Conservation (phyloP, 2,113 vertebrate species). For the Crotalus viridis region DNA sequence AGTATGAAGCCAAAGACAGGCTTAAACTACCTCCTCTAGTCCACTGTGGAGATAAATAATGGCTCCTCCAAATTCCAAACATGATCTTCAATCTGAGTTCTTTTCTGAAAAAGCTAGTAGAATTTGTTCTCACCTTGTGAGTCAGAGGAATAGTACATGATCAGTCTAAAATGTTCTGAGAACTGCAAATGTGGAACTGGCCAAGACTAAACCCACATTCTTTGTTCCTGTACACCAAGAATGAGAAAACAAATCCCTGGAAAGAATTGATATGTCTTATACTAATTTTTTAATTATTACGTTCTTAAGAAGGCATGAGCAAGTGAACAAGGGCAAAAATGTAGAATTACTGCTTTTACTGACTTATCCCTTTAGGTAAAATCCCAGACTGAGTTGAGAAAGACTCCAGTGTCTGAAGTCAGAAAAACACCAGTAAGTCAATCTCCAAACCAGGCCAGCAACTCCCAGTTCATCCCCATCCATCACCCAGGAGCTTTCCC, state of each 20-base stretch:
- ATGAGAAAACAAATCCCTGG: neutral
- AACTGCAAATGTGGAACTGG: neutral
- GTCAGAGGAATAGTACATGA: neutral
- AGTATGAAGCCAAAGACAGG: neutral
- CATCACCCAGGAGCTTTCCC: slow-evolving; percentile 97
- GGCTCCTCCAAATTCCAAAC: neutral
- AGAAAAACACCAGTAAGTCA: slow-evolving; percentile 91
- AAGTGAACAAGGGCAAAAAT: neutral
- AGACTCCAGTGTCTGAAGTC: slow-evolving; percentile 91
- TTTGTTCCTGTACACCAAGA: neutral
- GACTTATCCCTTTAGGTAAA: slow-evolving; percentile 80
- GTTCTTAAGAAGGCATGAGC: neutral
- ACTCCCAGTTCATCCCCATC: slow-evolving; percentile 96
- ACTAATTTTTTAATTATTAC: neutral
- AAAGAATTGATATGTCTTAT: neutral
- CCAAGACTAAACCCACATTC: neutral
- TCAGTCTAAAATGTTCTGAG: neutral
- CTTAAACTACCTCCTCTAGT: neutral
- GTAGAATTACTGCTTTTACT: slow-evolving; percentile 10
- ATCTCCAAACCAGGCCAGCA: slow-evolving; percentile 84
- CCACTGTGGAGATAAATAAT: neutral
- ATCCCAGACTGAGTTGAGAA: slow-evolving; percentile 87
- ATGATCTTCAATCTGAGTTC: neutral
- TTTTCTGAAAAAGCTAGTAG: neutral
- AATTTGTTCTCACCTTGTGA: neutral